phyloP scores from a whole-genome alignment of 2,888 invertebrate genomes.

The Parnassius orleans region DNA sequence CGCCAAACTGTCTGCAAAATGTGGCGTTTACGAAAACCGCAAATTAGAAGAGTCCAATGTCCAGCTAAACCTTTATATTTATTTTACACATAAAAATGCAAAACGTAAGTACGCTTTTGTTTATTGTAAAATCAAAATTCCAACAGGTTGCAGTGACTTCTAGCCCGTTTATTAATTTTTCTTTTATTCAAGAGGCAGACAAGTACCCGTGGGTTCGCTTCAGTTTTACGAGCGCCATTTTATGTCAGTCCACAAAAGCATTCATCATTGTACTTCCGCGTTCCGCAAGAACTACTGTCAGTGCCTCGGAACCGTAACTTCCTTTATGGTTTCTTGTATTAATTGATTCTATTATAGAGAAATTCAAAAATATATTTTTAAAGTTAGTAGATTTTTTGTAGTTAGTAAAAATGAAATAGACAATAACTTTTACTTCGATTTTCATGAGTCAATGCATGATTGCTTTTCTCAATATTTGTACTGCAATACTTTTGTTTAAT shows the following conservation, averaged over 20 bases:
- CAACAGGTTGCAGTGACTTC: not conserved
- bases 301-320: constrained; percentile 12
- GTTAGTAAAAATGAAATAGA: too few species aligned
- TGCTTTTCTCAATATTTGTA: too few species aligned
- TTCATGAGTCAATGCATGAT: too few species aligned
- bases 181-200: constrained; percentile 11
- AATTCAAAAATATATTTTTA: not conserved
- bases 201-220: constrained; percentile 2
- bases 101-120: too few species aligned
- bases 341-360: constrained; percentile 15
- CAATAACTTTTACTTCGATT: too few species aligned
- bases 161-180: constrained; percentile 8
- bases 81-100: too few species aligned
- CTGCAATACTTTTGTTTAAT: too few species aligned
- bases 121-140: not conserved
- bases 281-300: constrained; percentile 14
- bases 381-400: too few species aligned
- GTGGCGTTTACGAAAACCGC: too few species aligned
- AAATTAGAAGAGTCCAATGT: too few species aligned
- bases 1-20: too few species aligned
- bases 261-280: constrained; percentile 18
- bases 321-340: constrained; percentile 17
- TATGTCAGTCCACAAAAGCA: constrained; percentile 17
- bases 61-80: too few species aligned
- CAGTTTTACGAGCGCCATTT: constrained; percentile 22